phyloP scores from a whole-genome alignment of 1,140 invertebrate species.

The Leptonema lineaticorne region DNA sequence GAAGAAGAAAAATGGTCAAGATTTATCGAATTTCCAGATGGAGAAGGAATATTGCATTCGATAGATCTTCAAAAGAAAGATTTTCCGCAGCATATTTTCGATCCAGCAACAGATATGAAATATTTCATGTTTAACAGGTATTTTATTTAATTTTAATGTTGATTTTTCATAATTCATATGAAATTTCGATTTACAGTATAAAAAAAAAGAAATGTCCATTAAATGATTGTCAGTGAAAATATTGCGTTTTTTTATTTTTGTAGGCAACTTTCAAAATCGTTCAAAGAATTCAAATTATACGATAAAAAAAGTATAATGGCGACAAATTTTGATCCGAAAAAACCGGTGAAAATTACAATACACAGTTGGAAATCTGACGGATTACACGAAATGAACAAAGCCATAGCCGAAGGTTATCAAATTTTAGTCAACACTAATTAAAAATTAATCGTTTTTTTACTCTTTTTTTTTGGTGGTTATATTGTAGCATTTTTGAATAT shows the following conservation, averaged over 20 bases:
- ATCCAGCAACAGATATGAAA: conserved; percentile 4
- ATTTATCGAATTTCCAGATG: conserved; percentile 44
- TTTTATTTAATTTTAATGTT: no score
- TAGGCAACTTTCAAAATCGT: conserved; percentile 1
- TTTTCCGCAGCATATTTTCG: conserved; percentile 4
- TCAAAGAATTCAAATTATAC: background rate
- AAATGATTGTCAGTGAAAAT: background rate
- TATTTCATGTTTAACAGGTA: background rate
- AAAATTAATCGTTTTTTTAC: background rate
- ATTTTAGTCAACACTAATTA: background rate
- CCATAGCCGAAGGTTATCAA: background rate
- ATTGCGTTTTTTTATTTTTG: background rate
- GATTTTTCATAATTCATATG: background rate
- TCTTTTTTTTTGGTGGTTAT: background rate
- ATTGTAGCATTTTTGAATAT: conserved; percentile 48
- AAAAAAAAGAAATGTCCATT: no score
- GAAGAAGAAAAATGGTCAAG: conserved; percentile 28
- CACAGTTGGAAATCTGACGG: conserved; percentile 43
- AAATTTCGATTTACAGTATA: no score
- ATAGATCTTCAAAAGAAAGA: conserved; percentile 44
- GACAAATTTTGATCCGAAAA: conserved; percentile 21
- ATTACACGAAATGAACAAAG: conserved; percentile 42
- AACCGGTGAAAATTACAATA: conserved; percentile 38
- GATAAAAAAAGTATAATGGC: conserved; percentile 5
- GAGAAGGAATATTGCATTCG: conserved; percentile 43